Percentiles rank a stretch among this genome's conserved stretches.
Evolutionary conservation across 23 tunicate species (phyloP).

Genomic region (Halocynthia aurantium): DNA sequence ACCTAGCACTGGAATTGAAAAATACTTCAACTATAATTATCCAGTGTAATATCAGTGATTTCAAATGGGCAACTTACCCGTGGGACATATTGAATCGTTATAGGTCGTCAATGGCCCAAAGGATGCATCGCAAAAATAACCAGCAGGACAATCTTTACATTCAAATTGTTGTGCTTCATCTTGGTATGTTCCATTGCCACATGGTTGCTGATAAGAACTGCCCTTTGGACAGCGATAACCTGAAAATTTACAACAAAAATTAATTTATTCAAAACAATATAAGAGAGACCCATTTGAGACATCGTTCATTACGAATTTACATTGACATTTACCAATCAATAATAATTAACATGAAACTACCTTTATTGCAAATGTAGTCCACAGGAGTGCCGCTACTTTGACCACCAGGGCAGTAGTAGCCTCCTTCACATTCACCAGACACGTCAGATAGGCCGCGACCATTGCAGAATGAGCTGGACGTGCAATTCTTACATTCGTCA

Average conservation of each 20-base stretch:
- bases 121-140: conserved; percentile 87
- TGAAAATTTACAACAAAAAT: conserved; percentile 11
- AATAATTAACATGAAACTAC: conserved; percentile 2
- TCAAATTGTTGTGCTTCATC: conserved; percentile 25
- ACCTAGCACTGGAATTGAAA: background rate
- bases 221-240: conserved; percentile 69
- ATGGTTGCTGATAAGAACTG: conserved; percentile 13
- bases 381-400: conserved; percentile 36
- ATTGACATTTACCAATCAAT: too few relatives aligned
- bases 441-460: conserved; percentile 35
- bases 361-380: conserved; percentile 50
- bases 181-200: conserved; percentile 91
- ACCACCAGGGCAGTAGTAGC: conserved; percentile 77
- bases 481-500: conserved; percentile 52
- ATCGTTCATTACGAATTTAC: background rate
- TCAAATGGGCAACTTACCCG: conserved; percentile 25
- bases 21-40: background rate
- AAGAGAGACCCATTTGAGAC: background rate
- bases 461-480: conserved; percentile 62
- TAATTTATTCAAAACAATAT: background rate
- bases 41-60: background rate
- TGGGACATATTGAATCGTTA: conserved; percentile 62
- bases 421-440: conserved; percentile 51
- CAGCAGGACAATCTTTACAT: conserved; percentile 81
- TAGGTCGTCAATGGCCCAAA: conserved; percentile 52